phyloP scores from a whole-genome alignment of 2,888 invertebrate genomes.

The Drosophila subsilvestris region DNA sequence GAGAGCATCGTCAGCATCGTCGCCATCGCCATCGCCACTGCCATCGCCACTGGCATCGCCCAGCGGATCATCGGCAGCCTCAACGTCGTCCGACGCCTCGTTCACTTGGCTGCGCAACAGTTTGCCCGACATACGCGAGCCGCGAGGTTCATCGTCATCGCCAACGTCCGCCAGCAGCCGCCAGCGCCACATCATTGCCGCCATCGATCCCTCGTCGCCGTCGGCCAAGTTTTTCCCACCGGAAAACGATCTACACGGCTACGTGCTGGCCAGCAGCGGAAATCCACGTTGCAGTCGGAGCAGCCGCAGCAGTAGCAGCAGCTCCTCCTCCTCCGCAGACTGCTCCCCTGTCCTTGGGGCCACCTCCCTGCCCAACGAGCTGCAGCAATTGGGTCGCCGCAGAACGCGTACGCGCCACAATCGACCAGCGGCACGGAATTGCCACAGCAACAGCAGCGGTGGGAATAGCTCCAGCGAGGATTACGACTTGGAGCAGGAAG shows the following conservation, averaged over 20 bases:
- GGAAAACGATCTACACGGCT: slow-evolving; percentile 59
- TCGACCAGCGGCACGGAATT: slow-evolving; percentile 30
- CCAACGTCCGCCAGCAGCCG: slow-evolving; percentile 25
- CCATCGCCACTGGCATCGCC: slow-evolving; percentile 75
- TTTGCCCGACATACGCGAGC: slow-evolving; percentile 83
- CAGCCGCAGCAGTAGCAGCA: slow-evolving; percentile 25
- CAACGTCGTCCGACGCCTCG: slow-evolving; percentile 67
- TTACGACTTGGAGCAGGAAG: slow-evolving; percentile 42
- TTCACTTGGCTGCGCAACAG: slow-evolving; percentile 83
- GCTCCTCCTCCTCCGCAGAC: slow-evolving; percentile 35
- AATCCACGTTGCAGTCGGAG: slow-evolving; percentile 31
- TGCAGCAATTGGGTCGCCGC: slow-evolving; percentile 75
- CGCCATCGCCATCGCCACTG: slow-evolving; percentile 37
- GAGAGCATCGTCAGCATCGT: slow-evolving; percentile 32
- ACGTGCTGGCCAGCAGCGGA: slow-evolving; percentile 58
- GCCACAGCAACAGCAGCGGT: slow-evolving; percentile 39
- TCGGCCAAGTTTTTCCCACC: slow-evolving; percentile 18
- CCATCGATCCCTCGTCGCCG: slow-evolving; percentile 14
- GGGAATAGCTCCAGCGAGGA: slow-evolving; percentile 60
- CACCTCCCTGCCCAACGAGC: slow-evolving; percentile 79
- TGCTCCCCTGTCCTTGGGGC: slow-evolving; percentile 41
- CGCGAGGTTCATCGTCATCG: slow-evolving; percentile 73
- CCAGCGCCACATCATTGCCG: not conserved
- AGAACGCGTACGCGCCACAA: slow-evolving; percentile 33
- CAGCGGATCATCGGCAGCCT: slow-evolving; percentile 58